A percentile compares a stretch with the other conserved stretches of the same genome.
Conservation (phyloP, 2,797 vertebrate genomes). For the Enteromius afrohamiltoni region DNA sequence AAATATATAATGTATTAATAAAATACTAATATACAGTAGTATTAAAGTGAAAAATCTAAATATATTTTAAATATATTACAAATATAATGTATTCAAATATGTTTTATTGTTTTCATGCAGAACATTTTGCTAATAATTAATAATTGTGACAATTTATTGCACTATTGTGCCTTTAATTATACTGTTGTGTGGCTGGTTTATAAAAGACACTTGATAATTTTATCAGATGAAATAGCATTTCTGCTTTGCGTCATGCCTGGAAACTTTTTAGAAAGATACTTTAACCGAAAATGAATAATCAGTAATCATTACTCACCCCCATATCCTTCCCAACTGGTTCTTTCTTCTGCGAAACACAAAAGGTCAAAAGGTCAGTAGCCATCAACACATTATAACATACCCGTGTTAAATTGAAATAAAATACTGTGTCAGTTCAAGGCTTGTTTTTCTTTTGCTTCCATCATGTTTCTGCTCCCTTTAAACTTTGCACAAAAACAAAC, state of each 20-base stretch:
- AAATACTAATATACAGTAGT: background rate
- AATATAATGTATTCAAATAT: background rate
- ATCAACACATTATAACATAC: background rate
- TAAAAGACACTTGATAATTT: background rate
- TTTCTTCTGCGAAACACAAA: background rate
- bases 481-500: conserved; percentile 7
- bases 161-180: background rate
- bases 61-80: background rate
- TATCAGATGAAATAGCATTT: background rate
- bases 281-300: background rate
- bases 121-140: background rate
- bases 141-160: background rate
- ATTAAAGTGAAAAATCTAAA: background rate
- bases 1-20: background rate
- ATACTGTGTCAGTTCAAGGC: background rate
- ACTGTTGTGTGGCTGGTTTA: background rate
- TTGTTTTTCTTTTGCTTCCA: background rate
- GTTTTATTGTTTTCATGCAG: background rate
- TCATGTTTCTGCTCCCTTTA: background rate
- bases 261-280: background rate
- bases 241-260: background rate
- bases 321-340: background rate
- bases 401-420: background rate
- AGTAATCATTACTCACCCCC: background rate
- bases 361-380: background rate